Evolutionary conservation across 2,113 vertebrate genomes (phyloP), one percentile per base, ranked within the genome.

Genomic region (Halcyon malimbica): DNA sequence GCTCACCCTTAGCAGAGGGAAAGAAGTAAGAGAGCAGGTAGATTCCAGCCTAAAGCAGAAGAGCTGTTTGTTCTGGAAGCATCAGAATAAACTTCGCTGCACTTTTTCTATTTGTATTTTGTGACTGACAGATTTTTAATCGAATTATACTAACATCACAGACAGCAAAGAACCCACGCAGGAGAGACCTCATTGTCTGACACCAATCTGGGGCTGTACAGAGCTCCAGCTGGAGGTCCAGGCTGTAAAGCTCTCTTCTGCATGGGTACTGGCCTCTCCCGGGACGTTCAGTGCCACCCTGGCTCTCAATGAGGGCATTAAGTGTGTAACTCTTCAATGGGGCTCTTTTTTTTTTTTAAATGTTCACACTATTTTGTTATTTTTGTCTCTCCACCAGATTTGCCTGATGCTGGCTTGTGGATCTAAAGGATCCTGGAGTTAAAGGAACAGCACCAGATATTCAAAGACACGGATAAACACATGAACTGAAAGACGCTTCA

Each of bases 91-190:
- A 90, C 14, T 20, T 37, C 59, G 31, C 3, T 64, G 31, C 1
- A 0, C 8, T 74, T 75, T 65, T 69, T 87, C 33, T 85, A 12
- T 23, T 59, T 83, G 16, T 19, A 33, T 59, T 59, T 93, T 71
- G 33, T 35, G 24, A 57, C 41, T 39, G 24, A 16, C n/a, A 50
- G 51, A 26, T 44, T 79, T 67, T 71, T 16, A 60, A 83, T 6
- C 33, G 26, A 74, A 71, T 71, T 19, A 31, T 9, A 29, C 20
- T 13, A 35, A 65, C 33, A 16, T 50, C 42, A 26, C n/a, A 78
- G 82, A 33, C 12, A 83, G 44, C 0, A 4, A 83, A 69, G 68
- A 75, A 33, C 56, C 26, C 1, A 1, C 1, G 1, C 12, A 60
- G 78, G 56, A 56, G 39, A 69, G 44, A 31, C 13, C 16, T 70